Percentiles rank a stretch among this genome's conserved stretches.
These are phyloP conservation scores for Heterocephalus glaber DNA, from an alignment of 2,113 vertebrate species.

Conservation along the genomic window DNA sequence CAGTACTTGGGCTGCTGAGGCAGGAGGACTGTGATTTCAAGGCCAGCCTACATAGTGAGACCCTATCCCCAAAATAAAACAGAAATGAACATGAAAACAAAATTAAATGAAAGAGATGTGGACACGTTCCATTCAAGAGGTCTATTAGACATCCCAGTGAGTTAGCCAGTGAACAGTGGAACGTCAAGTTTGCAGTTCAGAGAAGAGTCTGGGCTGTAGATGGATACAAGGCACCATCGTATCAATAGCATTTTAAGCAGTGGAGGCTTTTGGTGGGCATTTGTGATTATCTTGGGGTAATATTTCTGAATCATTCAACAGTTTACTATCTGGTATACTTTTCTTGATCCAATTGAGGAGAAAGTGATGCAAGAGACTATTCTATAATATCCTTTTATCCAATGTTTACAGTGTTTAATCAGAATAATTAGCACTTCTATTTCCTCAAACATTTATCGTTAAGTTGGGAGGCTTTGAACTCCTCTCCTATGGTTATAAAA, in stretches of 20 bases:
- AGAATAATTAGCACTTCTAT: background rate
- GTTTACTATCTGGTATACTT: background rate
- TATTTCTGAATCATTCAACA: background rate
- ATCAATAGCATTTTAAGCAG: background rate
- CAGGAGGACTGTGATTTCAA: background rate
- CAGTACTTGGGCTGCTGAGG: background rate
- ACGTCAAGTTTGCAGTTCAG: constrained; percentile 15
- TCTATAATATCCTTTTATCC: background rate
- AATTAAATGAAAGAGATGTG: background rate
- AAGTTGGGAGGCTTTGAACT: background rate
- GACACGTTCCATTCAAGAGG: background rate
- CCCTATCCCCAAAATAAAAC: background rate
- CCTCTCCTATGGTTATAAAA: background rate
- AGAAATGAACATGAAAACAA: background rate
- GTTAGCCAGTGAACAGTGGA: background rate
- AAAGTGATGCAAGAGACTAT: background rate
- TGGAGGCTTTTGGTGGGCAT: background rate
- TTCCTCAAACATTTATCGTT: background rate
- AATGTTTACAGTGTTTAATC: no score
- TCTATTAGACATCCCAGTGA: background rate
- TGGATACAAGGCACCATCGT: background rate
- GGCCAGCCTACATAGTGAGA: background rate
- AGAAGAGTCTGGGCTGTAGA: background rate
- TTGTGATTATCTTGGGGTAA: background rate
- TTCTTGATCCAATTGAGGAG: background rate